A percentile compares a stretch with the other conserved stretches of the same genome.
phyloP scores from a whole-genome alignment of 2,113 vertebrate species.

The Fregata magnificens region DNA sequence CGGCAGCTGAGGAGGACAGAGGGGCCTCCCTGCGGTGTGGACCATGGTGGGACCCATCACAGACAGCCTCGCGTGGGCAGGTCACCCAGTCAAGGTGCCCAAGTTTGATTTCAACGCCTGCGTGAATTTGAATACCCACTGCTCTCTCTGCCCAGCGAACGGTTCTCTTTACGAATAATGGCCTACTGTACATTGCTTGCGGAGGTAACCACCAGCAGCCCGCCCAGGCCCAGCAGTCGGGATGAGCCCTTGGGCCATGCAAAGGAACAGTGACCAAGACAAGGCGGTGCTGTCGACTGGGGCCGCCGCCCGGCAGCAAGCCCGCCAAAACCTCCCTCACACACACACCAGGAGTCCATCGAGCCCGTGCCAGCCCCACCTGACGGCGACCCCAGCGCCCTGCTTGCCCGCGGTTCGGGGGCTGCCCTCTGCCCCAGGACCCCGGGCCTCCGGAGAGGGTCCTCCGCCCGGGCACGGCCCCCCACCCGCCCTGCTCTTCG shows the following conservation, averaged over 20 bases:
- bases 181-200: rapidly evolving
- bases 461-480: neutral
- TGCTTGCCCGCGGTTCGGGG: rapidly evolving
- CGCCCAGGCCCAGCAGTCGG: rapidly evolving
- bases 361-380: rapidly evolving
- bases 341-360: rapidly evolving
- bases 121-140: neutral
- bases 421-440: neutral
- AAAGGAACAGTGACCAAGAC: rapidly evolving
- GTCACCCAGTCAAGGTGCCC: neutral
- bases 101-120: neutral
- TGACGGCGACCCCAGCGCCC: neutral
- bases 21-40: neutral
- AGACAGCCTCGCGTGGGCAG: rapidly evolving
- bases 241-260: rapidly evolving
- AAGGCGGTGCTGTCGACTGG: rapidly evolving
- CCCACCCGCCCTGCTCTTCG: neutral
- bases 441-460: no score
- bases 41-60: rapidly evolving
- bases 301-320: rapidly evolving
- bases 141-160: neutral
- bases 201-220: no score
- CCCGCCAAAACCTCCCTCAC: neutral
- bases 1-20: neutral
- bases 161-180: neutral